These are phyloP conservation scores for Drosophila pseudoananassae DNA, from an alignment of 1,140 invertebrate genomes.

Conservation along the genomic window DNA sequence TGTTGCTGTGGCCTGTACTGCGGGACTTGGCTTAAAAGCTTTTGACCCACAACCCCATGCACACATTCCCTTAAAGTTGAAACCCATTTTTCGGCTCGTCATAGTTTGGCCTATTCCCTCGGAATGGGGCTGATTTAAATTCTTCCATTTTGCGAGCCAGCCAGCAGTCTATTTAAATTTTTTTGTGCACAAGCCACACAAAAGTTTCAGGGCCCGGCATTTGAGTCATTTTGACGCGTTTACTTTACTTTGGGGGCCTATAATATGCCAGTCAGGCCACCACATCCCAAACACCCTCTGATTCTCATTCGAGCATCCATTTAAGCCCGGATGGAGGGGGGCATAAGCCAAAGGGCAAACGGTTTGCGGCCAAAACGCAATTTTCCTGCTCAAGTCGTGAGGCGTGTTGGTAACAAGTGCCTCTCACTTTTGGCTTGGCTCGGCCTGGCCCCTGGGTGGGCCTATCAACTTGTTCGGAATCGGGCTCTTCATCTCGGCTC, in stretches of 20 bases:
- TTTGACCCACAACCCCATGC: not conserved
- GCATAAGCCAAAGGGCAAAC: conserved; percentile 49
- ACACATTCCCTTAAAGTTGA: conserved; percentile 15
- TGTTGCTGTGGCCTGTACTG: conserved; percentile 28
- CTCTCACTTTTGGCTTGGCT: conserved; percentile 29
- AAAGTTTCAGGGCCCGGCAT: conserved; percentile 7
- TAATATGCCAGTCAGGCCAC: conserved; percentile 5
- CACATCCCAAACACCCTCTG: too few relatives aligned
- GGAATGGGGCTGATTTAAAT: conserved; percentile 21
- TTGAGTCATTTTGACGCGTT: conserved; percentile 31
- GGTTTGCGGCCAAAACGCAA: conserved; percentile 47
- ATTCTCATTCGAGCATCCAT: not conserved
- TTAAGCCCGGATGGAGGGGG: conserved; percentile 2
- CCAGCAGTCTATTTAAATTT: conserved; percentile 30
- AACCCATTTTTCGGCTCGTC: not conserved
- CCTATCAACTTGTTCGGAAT: conserved; percentile 26
- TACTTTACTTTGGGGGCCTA: conserved; percentile 41
- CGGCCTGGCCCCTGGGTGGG: conserved; percentile 25
- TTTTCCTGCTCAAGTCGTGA: conserved; percentile 27
- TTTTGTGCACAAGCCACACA: conserved; percentile 17
- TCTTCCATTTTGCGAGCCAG: not conserved
- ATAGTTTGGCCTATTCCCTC: conserved; percentile 19
- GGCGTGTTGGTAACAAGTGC: conserved; percentile 52
- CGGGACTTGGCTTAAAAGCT: conserved; percentile 26
- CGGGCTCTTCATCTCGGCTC: conserved; percentile 10